A percentile compares a stretch with the other conserved stretches of the same genome.
Evolutionary conservation across 2,888 invertebrate species (phyloP).

Genomic region (Plebejus anna): DNA sequence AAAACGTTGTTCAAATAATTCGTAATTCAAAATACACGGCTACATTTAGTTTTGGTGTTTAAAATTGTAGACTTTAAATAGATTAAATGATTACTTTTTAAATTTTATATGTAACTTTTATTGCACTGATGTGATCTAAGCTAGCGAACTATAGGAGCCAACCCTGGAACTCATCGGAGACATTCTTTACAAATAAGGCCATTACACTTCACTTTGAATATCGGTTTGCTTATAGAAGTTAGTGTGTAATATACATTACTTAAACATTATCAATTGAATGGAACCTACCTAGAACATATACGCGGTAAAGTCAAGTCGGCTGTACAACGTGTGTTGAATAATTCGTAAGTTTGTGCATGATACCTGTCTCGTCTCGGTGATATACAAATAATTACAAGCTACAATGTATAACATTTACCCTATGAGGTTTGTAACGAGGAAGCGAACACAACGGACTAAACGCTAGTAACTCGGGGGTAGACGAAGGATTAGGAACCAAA

Average conservation of each 20-base stretch:
- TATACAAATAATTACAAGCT: constrained; percentile 64
- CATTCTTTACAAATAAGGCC: constrained; percentile 65
- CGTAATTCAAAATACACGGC: neutral
- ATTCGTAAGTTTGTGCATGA: constrained; percentile 73
- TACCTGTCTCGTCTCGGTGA: constrained; percentile 61
- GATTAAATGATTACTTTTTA: neutral
- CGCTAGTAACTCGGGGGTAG: constrained; percentile 39
- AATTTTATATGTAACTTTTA: constrained; percentile 32
- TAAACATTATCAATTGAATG: constrained; percentile 73
- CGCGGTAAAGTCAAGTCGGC: constrained; percentile 22
- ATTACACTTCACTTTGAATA: constrained; percentile 53
- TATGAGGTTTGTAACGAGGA: constrained; percentile 63
- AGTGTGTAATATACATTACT: constrained; percentile 70
- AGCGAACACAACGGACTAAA: constrained; percentile 50
- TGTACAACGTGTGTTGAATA: constrained; percentile 39
- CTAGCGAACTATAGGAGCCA: constrained; percentile 60
- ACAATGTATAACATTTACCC: constrained; percentile 68
- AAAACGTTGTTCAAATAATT: neutral
- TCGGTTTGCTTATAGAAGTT: constrained; percentile 58
- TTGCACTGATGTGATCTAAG: constrained; percentile 57
- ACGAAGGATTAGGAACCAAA: constrained; percentile 57
- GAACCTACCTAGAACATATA: constrained; percentile 70
- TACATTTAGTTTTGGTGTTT: neutral
- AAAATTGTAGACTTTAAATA: neutral
- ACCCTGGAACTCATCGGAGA: constrained; percentile 43